These are phyloP conservation scores for Lasiurus cinereus DNA, from an alignment of 2,113 vertebrate species.

Conservation along the genomic window DNA sequence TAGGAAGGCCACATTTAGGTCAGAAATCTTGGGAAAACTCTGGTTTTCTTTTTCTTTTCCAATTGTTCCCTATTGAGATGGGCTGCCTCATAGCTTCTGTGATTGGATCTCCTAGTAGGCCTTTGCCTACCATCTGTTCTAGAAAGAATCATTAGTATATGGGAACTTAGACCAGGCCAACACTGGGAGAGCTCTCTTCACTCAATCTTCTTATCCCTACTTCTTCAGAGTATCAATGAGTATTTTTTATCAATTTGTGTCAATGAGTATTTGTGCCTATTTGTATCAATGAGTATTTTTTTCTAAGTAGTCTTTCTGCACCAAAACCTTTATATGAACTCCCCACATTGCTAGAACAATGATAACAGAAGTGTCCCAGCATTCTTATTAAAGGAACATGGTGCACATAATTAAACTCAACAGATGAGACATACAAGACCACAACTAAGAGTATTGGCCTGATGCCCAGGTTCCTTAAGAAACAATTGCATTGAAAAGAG, in stretches of 20 bases:
- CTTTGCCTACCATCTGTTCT: not conserved
- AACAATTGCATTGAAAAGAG: constrained; percentile 59
- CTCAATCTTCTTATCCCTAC: not conserved
- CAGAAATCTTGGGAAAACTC: not conserved
- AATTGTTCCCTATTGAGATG: not conserved
- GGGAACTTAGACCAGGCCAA: not conserved
- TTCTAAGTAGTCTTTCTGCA: not conserved
- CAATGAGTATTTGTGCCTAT: not conserved
- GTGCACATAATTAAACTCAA: constrained; percentile 72
- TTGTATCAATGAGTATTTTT: not conserved
- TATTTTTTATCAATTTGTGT: not conserved
- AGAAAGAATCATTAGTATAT: not conserved
- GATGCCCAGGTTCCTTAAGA: constrained; percentile 72
- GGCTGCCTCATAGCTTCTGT: not conserved
- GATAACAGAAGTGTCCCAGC: constrained; percentile 39
- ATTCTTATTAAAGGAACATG: constrained; percentile 69
- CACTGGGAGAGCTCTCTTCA: not conserved
- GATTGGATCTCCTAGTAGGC: not conserved
- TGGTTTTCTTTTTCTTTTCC: not conserved
- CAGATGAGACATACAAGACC: constrained; percentile 70
- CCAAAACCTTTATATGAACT: not conserved
- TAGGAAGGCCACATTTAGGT: not conserved
- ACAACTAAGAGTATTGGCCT: constrained; percentile 72
- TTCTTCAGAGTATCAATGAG: not conserved
- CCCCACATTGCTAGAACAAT: constrained; percentile 33